Conservation (phyloP, 1,140 invertebrate genomes). For the Heliconius eleuchia region DNA sequence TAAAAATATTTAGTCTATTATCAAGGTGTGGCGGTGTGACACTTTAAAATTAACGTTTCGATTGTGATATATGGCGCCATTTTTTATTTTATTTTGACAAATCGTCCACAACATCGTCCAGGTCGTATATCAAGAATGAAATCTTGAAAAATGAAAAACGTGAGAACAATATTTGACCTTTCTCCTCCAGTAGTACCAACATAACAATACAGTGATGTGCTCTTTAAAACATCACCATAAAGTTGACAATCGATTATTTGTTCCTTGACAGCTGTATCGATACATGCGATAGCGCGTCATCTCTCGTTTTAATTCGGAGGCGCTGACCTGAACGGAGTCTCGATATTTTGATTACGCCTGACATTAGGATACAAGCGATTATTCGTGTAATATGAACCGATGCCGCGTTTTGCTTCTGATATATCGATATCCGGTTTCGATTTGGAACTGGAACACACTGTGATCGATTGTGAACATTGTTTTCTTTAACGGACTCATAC, state of each 20-base stretch:
- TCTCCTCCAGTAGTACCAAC: slow-evolving; percentile 21
- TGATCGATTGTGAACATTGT: slow-evolving; percentile 29
- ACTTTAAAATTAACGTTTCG: slow-evolving; percentile 12
- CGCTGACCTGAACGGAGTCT: slow-evolving; percentile 66
- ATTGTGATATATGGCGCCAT: slow-evolving; percentile 18
- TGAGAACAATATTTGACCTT: slow-evolving; percentile 34
- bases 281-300: slow-evolving; percentile 51
- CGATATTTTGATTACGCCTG: slow-evolving; percentile 77
- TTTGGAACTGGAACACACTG: slow-evolving; percentile 47
- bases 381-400: slow-evolving; percentile 72
- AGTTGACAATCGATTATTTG: slow-evolving; percentile 32
- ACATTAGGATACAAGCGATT: slow-evolving; percentile 78
- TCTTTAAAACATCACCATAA: slow-evolving; percentile 23
- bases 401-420: slow-evolving; percentile 56
- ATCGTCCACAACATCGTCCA: slow-evolving; percentile 24
- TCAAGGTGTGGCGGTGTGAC: slow-evolving; percentile 2
- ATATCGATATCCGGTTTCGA: slow-evolving; percentile 52
- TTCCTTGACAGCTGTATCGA: slow-evolving; percentile 27
- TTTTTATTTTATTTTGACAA: slow-evolving; percentile 29
- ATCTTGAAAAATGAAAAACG: slow-evolving; percentile 25
- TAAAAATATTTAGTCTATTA: slow-evolving; percentile 14
- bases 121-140: slow-evolving; percentile 23
- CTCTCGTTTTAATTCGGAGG: slow-evolving; percentile 68
- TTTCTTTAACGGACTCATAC: neutral
- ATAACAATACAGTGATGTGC: slow-evolving; percentile 7